Percentiles rank a stretch among this genome's conserved stretches.
phyloP scores from a whole-genome alignment of 2,797 vertebrate genomes.

The Crenichthys baileyi region DNA sequence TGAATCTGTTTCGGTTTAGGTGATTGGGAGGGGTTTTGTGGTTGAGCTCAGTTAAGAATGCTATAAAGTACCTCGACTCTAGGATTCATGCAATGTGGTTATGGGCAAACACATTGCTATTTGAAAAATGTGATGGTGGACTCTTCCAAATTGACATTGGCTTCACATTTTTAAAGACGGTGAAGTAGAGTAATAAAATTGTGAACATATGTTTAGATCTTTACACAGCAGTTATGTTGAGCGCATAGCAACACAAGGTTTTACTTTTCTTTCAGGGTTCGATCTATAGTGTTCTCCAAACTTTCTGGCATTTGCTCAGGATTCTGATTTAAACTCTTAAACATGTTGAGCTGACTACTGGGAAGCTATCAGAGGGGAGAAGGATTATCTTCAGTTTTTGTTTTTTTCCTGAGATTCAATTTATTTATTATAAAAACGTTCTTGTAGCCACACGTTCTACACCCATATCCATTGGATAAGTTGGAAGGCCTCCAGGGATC shows the following conservation, averaged over 20 bases:
- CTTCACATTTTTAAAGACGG: conserved; percentile 36
- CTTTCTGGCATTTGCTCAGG: conserved; percentile 29
- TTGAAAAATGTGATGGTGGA: conserved; percentile 72
- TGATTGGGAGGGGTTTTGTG: conserved; percentile 79
- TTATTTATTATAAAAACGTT: conserved; percentile 53
- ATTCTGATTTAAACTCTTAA: conserved; percentile 28
- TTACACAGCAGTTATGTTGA: conserved; percentile 23
- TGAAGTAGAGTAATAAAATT: conserved; percentile 25
- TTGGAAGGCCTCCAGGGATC: conserved; percentile 48
- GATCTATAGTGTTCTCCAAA: conserved; percentile 17
- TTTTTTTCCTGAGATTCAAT: conserved; percentile 21
- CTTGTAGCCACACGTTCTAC: conserved; percentile 65
- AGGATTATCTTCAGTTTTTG: conserved; percentile 6
- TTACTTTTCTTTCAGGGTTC: conserved; percentile 22
- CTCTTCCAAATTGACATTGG: conserved; percentile 58
- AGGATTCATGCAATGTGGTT: conserved; percentile 78
- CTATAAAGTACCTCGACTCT: conserved; percentile 77
- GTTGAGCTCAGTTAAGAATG: conserved; percentile 72
- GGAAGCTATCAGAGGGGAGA: not conserved
- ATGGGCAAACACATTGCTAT: conserved; percentile 74
- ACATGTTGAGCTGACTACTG: conserved; percentile 4
- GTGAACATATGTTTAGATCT: not conserved
- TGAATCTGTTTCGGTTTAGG: conserved; percentile 80
- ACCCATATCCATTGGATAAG: conserved; percentile 58
- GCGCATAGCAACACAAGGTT: conserved; percentile 10